Percentiles rank a stretch among this genome's conserved stretches.
These are phyloP conservation scores for Scaptomyza parva DNA, from an alignment of 2,888 invertebrate genomes.

Conservation along the genomic window DNA sequence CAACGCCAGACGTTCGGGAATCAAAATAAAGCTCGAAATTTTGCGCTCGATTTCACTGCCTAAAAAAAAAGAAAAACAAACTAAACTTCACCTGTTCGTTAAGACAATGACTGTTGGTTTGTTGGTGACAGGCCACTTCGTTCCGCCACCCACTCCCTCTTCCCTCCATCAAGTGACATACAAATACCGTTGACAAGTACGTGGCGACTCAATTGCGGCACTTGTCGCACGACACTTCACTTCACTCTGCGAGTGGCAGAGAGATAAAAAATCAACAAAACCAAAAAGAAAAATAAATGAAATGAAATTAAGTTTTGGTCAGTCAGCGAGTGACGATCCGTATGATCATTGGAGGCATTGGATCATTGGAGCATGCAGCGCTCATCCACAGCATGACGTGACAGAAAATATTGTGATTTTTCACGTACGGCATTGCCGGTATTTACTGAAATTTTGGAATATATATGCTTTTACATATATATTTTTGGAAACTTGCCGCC, in stretches of 20 bases:
- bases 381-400: conserved; percentile 68
- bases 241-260: conserved; percentile 28
- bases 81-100: conserved; percentile 71
- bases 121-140: conserved; percentile 58
- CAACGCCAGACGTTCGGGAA: conserved; percentile 42
- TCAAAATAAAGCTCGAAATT: conserved; percentile 46
- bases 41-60: conserved; percentile 76
- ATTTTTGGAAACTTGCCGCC: conserved; percentile 50
- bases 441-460: conserved; percentile 48
- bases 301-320: conserved; percentile 54
- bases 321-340: conserved; percentile 47
- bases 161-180: not conserved
- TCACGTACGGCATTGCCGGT: conserved; percentile 45
- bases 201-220: conserved; percentile 76
- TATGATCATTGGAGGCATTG: conserved; percentile 52
- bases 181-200: conserved; percentile 60
- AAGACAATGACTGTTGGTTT: conserved; percentile 65
- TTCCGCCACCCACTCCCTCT: conserved; percentile 2
- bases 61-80: conserved; percentile 31
- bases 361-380: conserved; percentile 51
- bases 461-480: conserved; percentile 16
- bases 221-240: conserved; percentile 75
- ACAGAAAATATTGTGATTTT: conserved; percentile 72
- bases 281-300: conserved; percentile 29
- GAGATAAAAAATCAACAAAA: conserved; percentile 35